These are phyloP conservation scores for Actenoides lindsayi DNA, from an alignment of 2,113 vertebrate species.

Conservation along the genomic window DNA sequence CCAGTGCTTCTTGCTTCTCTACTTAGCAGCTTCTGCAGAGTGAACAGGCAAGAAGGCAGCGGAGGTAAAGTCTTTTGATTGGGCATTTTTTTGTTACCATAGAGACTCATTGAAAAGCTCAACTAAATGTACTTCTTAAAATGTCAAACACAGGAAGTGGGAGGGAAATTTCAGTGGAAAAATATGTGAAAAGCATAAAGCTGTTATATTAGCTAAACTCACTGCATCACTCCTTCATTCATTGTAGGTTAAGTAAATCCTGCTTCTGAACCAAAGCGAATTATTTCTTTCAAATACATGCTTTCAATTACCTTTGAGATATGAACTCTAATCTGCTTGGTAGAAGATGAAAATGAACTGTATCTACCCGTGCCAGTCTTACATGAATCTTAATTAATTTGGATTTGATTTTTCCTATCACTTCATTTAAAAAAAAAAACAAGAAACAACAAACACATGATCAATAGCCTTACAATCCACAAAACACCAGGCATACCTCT, in stretches of 20 bases:
- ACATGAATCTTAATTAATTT: constrained; percentile 56
- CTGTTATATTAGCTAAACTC: constrained; percentile 68
- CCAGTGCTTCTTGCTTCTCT: not conserved
- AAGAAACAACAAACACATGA: not conserved
- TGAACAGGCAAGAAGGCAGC: not conserved
- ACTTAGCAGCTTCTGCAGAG: not conserved
- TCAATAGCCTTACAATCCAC: not conserved
- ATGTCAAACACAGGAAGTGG: constrained; percentile 63
- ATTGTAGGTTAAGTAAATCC: constrained; percentile 68
- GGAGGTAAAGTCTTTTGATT: constrained; percentile 42
- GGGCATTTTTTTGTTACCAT: constrained; percentile 47
- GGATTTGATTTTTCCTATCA: constrained; percentile 8
- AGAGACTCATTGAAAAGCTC: constrained; percentile 41
- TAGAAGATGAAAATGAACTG: constrained; percentile 42
- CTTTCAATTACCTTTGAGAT: constrained; percentile 64
- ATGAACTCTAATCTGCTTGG: constrained; percentile 23
- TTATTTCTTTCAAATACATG: constrained; percentile 45
- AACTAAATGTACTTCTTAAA: constrained; percentile 29
- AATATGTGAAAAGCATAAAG: constrained; percentile 52
- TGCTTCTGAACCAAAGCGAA: constrained; percentile 31
- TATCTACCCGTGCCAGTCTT: constrained; percentile 9
- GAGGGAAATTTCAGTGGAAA: constrained; percentile 54
- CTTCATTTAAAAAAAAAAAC: not conserved
- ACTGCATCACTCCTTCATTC: constrained; percentile 24
- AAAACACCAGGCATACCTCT: not conserved